Conservation (phyloP, 2,113 vertebrate species). For the Ptychochromis oligacanthus region DNA sequence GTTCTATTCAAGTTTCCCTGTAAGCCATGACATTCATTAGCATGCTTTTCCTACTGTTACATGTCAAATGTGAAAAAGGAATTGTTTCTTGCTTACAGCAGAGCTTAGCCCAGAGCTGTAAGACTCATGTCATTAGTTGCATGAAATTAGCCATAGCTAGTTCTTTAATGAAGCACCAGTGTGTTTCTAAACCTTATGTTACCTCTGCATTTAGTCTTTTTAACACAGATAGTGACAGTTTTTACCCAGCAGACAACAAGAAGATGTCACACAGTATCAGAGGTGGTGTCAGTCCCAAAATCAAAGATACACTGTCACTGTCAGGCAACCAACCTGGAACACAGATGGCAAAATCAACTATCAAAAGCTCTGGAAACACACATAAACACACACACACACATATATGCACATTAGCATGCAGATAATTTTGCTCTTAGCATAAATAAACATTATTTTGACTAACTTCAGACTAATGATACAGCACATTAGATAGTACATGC, state of each 20-base stretch:
- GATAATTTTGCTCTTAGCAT: background rate
- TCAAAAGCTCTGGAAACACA: background rate
- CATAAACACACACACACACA: constrained; percentile 7
- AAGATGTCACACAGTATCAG: constrained; percentile 48
- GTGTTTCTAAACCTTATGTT: background rate
- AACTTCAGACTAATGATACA: constrained; percentile 24
- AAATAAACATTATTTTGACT: constrained; percentile 6
- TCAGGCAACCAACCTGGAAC: background rate
- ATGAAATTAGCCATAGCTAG: background rate
- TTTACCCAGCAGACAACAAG: constrained; percentile 47
- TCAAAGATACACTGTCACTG: background rate
- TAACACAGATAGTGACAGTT: constrained; percentile 34
- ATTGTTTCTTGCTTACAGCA: background rate
- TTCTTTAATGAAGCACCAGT: background rate
- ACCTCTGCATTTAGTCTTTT: constrained; percentile 5
- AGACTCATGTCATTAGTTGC: background rate
- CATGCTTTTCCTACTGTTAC: background rate
- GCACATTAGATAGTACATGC: background rate
- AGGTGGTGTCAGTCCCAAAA: constrained; percentile 16
- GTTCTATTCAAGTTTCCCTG: background rate
- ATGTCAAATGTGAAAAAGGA: background rate
- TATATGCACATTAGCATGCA: background rate
- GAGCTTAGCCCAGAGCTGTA: background rate
- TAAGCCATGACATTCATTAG: background rate
- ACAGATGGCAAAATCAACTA: background rate